Percentiles rank a stretch among this genome's conserved stretches.
phyloP scores from a whole-genome alignment of 2,888 invertebrate species.

The Tetrapedia diversipes region DNA sequence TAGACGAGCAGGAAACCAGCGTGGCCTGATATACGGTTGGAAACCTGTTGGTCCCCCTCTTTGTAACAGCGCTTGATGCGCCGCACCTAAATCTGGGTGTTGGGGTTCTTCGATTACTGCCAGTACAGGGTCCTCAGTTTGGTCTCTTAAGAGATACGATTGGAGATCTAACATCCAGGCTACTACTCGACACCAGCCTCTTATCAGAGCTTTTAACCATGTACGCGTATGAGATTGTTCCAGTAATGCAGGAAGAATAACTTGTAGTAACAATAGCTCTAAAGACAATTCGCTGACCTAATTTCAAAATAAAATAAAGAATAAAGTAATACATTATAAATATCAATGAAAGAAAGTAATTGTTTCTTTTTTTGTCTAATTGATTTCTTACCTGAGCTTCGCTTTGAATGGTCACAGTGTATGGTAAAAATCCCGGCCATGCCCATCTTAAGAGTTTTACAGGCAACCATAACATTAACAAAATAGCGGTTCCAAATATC shows the following conservation, averaged over 20 bases:
- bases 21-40: conserved; percentile 94
- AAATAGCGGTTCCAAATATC: conserved; percentile 97
- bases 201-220: conserved; percentile 95
- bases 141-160: conserved; percentile 94
- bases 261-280: conserved; percentile 95
- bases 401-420: conserved; percentile 92
- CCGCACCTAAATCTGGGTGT: conserved; percentile 87
- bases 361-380: neutral
- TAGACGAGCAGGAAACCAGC: conserved; percentile 90
- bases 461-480: conserved; percentile 98
- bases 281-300: conserved; percentile 96
- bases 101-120: conserved; percentile 79
- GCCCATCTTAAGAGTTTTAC: conserved; percentile 92
- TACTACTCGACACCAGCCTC: conserved; percentile 93
- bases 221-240: conserved; percentile 98
- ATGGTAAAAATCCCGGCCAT: conserved; percentile 96
- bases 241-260: conserved; percentile 96
- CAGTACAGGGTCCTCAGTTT: conserved; percentile 79
- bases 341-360: neutral
- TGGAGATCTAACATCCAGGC: conserved; percentile 94
- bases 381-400: conserved; percentile 88
- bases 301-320: conserved; percentile 13
- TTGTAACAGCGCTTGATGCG: conserved; percentile 94
- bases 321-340: neutral
- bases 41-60: conserved; percentile 91